phyloP scores from a whole-genome alignment of 2,888 invertebrate species.

The Dynastes grantii region DNA sequence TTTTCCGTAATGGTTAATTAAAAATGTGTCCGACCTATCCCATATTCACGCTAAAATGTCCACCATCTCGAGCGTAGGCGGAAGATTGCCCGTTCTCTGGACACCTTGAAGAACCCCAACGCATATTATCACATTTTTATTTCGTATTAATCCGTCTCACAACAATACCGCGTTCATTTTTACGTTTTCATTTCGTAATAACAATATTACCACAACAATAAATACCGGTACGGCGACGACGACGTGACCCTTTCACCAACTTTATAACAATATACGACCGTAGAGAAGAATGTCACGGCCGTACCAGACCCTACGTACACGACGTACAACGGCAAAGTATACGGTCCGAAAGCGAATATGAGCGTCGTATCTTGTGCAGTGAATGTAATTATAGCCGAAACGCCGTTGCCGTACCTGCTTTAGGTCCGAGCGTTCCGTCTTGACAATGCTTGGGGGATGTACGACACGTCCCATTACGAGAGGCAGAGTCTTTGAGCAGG shows the following conservation, averaged over 20 bases:
- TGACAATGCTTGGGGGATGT: conserved; percentile 28
- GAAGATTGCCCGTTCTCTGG: too few species aligned
- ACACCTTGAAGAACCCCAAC: too few species aligned
- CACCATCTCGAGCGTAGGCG: too few species aligned
- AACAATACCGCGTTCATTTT: neutral
- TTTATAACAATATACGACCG: conserved; percentile 11
- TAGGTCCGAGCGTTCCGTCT: conserved; percentile 14
- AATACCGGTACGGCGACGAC: conserved; percentile 2
- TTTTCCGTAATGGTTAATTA: too few species aligned
- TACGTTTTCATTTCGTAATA: conserved; percentile 2
- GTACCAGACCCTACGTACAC: neutral
- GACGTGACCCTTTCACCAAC: conserved; percentile 25
- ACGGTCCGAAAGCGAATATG: neutral
- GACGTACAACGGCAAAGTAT: neutral
- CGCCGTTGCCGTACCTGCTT: conserved; percentile 10
- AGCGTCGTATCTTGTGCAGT: neutral
- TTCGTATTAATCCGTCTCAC: neutral
- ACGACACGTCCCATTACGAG: conserved; percentile 35
- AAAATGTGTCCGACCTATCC: too few species aligned
- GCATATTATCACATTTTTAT: too few species aligned
- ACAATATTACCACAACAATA: conserved; percentile 12
- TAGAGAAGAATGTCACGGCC: conserved; percentile 32
- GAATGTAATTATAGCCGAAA: conserved; percentile 31
- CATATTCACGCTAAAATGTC: too few species aligned
- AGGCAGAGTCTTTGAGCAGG: neutral